Conservation (phyloP, 30 jellyfish, hydroid and myxozoan genomes). For the Aurelia sp. region DNA sequence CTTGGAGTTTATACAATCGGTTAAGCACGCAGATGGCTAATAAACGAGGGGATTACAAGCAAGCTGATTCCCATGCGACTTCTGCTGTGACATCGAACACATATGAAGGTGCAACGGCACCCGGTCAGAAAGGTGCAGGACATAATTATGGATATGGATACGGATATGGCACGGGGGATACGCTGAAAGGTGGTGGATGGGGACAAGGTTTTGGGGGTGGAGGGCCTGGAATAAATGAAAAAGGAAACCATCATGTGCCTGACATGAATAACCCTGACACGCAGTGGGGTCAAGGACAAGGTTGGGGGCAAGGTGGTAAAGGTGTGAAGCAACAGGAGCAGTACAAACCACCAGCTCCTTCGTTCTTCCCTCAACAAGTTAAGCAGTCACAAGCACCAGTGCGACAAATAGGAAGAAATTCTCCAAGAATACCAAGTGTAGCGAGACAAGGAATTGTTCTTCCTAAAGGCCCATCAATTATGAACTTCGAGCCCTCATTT, state of each 20-base stretch:
- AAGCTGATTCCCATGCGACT: constrained; percentile 65
- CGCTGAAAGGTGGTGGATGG: constrained; percentile 76
- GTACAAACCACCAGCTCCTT: constrained; percentile 49
- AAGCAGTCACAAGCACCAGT: constrained; percentile 37
- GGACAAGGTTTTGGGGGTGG: constrained; percentile 85
- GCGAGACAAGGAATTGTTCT: background rate
- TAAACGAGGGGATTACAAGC: constrained; percentile 38
- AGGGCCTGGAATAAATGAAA: constrained; percentile 64
- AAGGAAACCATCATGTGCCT: constrained; percentile 59
- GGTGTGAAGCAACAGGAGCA: constrained; percentile 47
- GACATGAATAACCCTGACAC: constrained; percentile 38
- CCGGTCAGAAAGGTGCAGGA: constrained; percentile 75
- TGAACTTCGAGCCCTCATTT: constrained; percentile 60
- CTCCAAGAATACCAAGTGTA: background rate
- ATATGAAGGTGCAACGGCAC: constrained; percentile 63
- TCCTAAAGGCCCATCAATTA: constrained; percentile 77
- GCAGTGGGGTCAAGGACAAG: constrained; percentile 75
- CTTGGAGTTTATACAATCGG: constrained; percentile 47
- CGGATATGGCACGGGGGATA: constrained; percentile 78
- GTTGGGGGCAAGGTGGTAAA: constrained; percentile 85
- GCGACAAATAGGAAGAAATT: constrained; percentile 27
- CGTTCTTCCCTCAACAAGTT: constrained; percentile 9
- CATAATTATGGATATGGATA: constrained; percentile 77
- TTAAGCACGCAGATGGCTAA: constrained; percentile 36
- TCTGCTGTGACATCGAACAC: constrained; percentile 56